These are phyloP conservation scores for Deroptyus accipitrinus DNA, from an alignment of 2,113 vertebrate species.

Conservation along the genomic window DNA sequence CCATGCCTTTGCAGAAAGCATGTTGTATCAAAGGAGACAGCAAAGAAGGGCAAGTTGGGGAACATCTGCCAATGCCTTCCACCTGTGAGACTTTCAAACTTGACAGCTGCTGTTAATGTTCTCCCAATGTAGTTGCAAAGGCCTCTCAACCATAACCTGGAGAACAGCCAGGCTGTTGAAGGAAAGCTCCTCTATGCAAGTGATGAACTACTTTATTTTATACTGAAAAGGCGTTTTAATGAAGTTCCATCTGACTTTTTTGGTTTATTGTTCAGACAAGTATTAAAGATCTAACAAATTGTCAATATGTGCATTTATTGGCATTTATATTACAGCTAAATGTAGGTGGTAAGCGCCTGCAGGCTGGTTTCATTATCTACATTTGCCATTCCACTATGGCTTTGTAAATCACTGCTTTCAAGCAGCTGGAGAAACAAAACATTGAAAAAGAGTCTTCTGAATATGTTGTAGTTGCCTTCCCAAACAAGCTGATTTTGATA, in stretches of 20 bases:
- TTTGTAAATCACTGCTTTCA: neutral
- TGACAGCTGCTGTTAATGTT: neutral
- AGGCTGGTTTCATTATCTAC: neutral
- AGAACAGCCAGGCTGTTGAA: constrained; percentile 34
- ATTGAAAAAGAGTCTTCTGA: neutral
- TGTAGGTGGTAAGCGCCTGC: neutral
- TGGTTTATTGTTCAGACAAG: constrained; percentile 30
- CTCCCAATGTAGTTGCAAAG: constrained; percentile 36
- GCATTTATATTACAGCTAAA: constrained; percentile 20
- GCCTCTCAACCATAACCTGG: constrained; percentile 9
- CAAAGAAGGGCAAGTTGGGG: neutral
- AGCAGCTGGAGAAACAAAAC: neutral
- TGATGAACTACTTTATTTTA: neutral
- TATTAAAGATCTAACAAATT: constrained; percentile 23
- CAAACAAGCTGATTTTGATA: neutral
- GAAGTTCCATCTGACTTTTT: neutral
- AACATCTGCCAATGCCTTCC: neutral
- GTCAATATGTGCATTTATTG: constrained; percentile 37
- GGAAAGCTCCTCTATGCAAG: neutral
- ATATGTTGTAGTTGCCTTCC: neutral
- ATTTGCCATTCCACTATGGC: neutral
- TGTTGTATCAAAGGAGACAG: neutral
- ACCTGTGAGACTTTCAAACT: constrained; percentile 21
- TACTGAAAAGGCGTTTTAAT: neutral
- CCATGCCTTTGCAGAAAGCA: neutral